Base-by-base conservation (phyloP, 1,140 invertebrate genomes). In the Drosophila cardini region DNA sequence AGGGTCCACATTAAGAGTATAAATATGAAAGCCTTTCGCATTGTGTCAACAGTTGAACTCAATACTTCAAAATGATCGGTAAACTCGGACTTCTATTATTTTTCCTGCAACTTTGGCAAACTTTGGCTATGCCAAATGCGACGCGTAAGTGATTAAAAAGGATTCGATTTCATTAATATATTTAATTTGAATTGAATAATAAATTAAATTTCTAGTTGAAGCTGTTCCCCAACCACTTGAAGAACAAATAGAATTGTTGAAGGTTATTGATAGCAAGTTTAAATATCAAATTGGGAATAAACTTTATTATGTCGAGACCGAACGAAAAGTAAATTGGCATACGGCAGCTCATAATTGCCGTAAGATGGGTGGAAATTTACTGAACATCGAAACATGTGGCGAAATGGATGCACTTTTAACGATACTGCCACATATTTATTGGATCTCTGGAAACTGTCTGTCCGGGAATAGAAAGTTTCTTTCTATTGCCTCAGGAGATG, bases 211-310 rank as follows among this genome's bases (percentile, higher is more conserved):
- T 38, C 32, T 21, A 48, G 45, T 21, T 6, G 45, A 30, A 57
- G 10, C 2, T 40, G 32, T 26, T 21, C 3, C 10, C 4, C 9
- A 16, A n/a, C 0, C 36, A n/a, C 2, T n/a, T n/a, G 1, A 38
- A 11, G 3, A 38, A 38, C 2, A 10, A 11, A 38, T 38, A 11
- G 9, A 11, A 13, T n/a, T 40, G n/a, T 2, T 40, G 2, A 6
- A 13, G 5, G 38, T 13, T 4, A 40, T 4, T 4, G 5, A 10
- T 9, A 56, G 11, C 9, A 72, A 53, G 8, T 72, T 72, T 15
- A 36, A 53, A 2, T 21, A 58, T 34, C 62, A 72, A 72, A 38
- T 67, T 32, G 63, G 55, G 13, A 72, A 45, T 1, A 72, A 72
- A 34, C 45, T 68, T 11, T 67, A 60, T 8, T 56, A 46, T 9